phyloP scores from a whole-genome alignment of 64 coral and sea anemone genomes.

The Montipora cactus region DNA sequence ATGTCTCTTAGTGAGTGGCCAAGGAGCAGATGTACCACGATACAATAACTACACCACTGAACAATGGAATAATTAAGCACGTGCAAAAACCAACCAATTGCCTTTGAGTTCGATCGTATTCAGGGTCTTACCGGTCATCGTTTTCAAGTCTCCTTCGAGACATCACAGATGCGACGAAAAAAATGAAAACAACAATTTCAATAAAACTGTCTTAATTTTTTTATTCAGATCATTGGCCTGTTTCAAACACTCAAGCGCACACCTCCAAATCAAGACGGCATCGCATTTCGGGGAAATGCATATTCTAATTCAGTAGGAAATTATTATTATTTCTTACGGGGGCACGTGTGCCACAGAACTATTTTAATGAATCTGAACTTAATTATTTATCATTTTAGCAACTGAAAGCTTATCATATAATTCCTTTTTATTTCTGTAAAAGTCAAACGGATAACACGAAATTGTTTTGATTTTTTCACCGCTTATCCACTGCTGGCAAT shows the following conservation, averaged over 20 bases:
- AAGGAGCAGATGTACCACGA: constrained; percentile 39
- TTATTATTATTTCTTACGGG: constrained; percentile 37
- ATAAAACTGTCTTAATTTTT: not conserved
- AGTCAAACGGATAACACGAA: constrained; percentile 28
- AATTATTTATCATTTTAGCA: constrained; percentile 57
- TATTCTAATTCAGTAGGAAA: constrained; percentile 15
- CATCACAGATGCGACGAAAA: constrained; percentile 24
- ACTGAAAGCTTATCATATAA: constrained; percentile 55
- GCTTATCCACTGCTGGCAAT: not conserved
- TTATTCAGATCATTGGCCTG: not conserved
- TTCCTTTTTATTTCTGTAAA: constrained; percentile 53
- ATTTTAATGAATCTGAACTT: constrained; percentile 43
- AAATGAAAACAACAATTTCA: constrained; percentile 58
- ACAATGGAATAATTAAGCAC: constrained; percentile 54
- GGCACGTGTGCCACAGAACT: constrained; percentile 42
- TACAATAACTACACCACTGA: constrained; percentile 51
- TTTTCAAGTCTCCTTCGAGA: constrained; percentile 1
- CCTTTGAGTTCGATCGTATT: constrained; percentile 2
- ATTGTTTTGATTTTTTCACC: not conserved
- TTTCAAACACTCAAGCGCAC: not conserved
- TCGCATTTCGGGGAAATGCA: constrained; percentile 17
- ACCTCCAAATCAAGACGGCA: not conserved
- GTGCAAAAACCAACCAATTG: constrained; percentile 22
- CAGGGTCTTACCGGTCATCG: constrained; percentile 41
- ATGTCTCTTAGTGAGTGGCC: constrained; percentile 44